Evolutionary conservation across 2,888 invertebrate genomes (phyloP).

Genomic region (Idaea aversata): DNA sequence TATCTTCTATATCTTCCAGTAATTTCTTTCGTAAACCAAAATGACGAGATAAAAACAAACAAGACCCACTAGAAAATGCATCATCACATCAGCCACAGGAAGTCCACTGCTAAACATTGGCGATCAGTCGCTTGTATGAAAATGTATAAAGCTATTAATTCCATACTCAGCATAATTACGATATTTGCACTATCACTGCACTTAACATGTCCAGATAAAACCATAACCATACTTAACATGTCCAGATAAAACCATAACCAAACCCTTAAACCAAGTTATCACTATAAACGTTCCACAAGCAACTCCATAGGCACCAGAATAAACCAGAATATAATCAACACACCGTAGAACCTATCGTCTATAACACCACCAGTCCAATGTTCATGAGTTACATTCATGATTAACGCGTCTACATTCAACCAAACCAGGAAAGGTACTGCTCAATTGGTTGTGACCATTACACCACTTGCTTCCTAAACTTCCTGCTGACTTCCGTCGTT

Average conservation of each 20-base stretch:
- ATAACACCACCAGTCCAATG: constrained; percentile 39
- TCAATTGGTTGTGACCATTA: constrained; percentile 50
- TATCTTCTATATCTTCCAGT: no score
- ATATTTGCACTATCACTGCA: not conserved
- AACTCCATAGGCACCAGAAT: constrained; percentile 5
- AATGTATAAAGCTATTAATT: no score
- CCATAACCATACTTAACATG: no score
- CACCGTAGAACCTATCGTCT: constrained; percentile 39
- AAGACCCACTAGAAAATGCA: no score
- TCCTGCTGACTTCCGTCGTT: constrained; percentile 52
- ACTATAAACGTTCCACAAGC: not conserved
- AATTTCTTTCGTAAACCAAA: no score
- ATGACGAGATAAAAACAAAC: no score
- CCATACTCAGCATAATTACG: not conserved
- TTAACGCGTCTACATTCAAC: constrained; percentile 40
- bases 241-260: not conserved
- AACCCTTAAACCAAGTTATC: not conserved
- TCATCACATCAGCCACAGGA: no score
- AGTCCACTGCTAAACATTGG: no score
- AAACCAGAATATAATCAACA: constrained; percentile 23
- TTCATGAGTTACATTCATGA: constrained; percentile 46
- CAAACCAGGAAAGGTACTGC: constrained; percentile 47
- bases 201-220: not conserved
- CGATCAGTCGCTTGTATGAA: no score
- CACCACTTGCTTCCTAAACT: constrained; percentile 41